Evolutionary conservation across 1,140 invertebrate species (phyloP), one percentile per base, ranked within the genome.

Genomic region (Holcopasites calliopsidis): DNA sequence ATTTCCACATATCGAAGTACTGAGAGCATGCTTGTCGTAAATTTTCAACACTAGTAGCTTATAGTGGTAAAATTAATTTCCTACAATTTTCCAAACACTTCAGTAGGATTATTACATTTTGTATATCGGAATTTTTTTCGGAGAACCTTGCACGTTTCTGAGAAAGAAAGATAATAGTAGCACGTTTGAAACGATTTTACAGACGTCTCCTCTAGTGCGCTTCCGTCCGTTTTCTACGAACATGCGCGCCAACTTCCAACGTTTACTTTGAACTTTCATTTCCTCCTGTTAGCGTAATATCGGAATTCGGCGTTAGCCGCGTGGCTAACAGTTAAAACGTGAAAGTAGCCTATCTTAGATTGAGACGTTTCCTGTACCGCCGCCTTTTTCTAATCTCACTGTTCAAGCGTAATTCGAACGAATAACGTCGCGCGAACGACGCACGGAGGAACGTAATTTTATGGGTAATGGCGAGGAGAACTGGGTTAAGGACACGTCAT

Each of bases 401-500:
- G 18, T 65, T 38, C 52, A 44, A 18, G 54, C 18, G 52, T 18
- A 52, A 35, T 79, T n/a, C n/a, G n/a, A n/a, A n/a, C 40, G 18
- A n/a, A 18, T 10, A 21, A 44, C 61, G 18, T 44, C 23, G 8
- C 16, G 18, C 28, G 62, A 13, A 16, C 8, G 3, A 61, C 13
- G 40, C n/a, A 40, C 42, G 38, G 10, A 57, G 49, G 7, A 18
- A 18, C 47, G 52, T n/a, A 54, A 71, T 74, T 74, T 81, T 55
- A 42, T 44, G 66, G 44, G n/a, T 60, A 75, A 79, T 31, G 55
- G 26, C 68, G 60, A 75, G 38, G 50, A 42, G 71, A 86, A 81
- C 58, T 80, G 49, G 82, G 80, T 85, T 85, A 83, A 84, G 80
- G 81, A 79, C 74, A 58, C 23, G 38, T 11, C 35, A 40, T n/a